phyloP scores from a whole-genome alignment of 1,140 invertebrate species.

The Cephus cinctus region DNA sequence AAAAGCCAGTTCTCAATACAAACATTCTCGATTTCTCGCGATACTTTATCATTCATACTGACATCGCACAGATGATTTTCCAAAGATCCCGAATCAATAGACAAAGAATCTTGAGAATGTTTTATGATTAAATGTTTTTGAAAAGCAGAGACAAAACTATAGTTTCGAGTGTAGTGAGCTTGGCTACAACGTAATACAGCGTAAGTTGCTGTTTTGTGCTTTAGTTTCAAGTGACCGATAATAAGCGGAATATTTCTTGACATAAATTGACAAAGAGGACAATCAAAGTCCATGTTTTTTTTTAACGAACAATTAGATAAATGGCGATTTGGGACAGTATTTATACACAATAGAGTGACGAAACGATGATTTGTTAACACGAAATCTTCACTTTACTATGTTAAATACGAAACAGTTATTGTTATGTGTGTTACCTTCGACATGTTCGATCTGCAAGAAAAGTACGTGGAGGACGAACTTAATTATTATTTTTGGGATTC shows the following conservation, averaged over 20 bases:
- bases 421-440: too few species aligned
- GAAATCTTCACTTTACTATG: too few species aligned
- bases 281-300: conserved; percentile 5
- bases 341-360: too few species aligned
- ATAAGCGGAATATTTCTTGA: conserved; percentile 2
- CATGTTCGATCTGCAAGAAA: too few species aligned
- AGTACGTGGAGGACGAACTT: too few species aligned
- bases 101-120: neutral
- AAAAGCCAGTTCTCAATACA: neutral
- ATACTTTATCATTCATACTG: neutral
- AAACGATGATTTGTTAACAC: too few species aligned
- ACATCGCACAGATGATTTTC: conserved; percentile 3
- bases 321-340: too few species aligned
- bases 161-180: conserved; percentile 1
- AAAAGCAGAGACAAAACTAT: neutral
- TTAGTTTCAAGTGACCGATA: conserved; percentile 7
- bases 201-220: conserved; percentile 1
- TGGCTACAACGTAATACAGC: conserved; percentile 3
- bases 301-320: too few species aligned
- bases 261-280: conserved; percentile 4
- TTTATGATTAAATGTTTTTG: conserved; percentile 6
- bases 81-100: neutral
- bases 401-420: too few species aligned
- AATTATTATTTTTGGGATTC: too few species aligned
- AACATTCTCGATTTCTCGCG: neutral